Base-by-base conservation (phyloP, 2,113 vertebrate species). In the Nipponia nippon region DNA sequence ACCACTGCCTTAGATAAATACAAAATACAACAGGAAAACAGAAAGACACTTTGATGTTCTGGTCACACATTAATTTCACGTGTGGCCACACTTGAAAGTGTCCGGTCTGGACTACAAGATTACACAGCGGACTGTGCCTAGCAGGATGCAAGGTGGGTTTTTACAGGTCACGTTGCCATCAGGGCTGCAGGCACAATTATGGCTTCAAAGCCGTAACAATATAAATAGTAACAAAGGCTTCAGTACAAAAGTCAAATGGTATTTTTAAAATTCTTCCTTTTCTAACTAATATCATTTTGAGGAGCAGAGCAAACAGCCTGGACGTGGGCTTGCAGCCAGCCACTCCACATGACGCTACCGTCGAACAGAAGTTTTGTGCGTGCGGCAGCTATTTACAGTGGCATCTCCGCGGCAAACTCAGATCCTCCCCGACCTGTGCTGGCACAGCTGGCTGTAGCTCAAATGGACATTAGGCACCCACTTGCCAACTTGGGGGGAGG, bases 401-500 rank as follows among this genome's bases (percentile, higher is more conserved):
- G 34, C 56, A 94, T 56, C 93, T 42, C 69, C 2, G 3, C n/a
- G 15, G 62, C 72, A 14, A 70, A 30, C 63, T 21, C 67, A 5
- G 30, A 2, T 16, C 7, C 49, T 13, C 22, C 52, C 58, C 15
- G 66, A 47, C 42, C 89, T 16, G 91, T 4, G 42, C 75, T 34
- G 26, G 70, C 78, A 56, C 29, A 1, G 65, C 29, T 25, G 11
- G 10, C 58, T 2, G 46, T 2, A 8, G 65, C 76, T 82, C 76
- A 5, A 7, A 49, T 1, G 72, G 63, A 32, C 76, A 34, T 2
- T 2, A 16, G 34, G 79, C 62, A 70, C 71, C 77, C 34, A 3
- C 58, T 26, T 8, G 50, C 34, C 79, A 36, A 0, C n/a, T 8
- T 1, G 4, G 19, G 16, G 52, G 15, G 19, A 19, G 7, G 8